phyloP scores from a whole-genome alignment of 2,113 vertebrate genomes.

The Scomber colias region DNA sequence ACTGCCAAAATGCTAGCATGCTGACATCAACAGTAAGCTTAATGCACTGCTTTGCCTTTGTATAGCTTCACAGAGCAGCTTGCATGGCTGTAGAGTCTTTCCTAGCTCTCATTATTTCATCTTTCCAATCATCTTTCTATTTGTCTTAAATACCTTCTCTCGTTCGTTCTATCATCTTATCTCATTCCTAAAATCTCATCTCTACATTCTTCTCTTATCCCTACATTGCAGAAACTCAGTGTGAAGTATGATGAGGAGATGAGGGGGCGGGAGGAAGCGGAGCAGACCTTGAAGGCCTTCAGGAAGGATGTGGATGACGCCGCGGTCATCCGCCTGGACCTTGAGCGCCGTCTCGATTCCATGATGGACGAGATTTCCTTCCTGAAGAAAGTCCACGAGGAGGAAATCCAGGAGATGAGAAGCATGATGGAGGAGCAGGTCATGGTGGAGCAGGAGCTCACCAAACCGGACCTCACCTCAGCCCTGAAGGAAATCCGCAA shows the following conservation, averaged over 20 bases:
- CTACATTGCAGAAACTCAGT: conserved; percentile 77
- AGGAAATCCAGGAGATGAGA: conserved; percentile 89
- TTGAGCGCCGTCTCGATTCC: conserved; percentile 89
- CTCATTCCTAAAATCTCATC: too few species aligned
- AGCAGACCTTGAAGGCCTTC: conserved; percentile 84
- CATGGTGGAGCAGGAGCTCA: conserved; percentile 82
- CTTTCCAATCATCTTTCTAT: too few species aligned
- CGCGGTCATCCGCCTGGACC: conserved; percentile 82
- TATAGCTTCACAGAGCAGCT: too few species aligned
- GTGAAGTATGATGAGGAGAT: conserved; percentile 83
- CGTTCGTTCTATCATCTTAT: too few species aligned
- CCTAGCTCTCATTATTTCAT: too few species aligned
- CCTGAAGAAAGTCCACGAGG: conserved; percentile 88
- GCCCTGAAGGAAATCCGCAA: conserved; percentile 91
- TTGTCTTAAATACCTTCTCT: too few species aligned
- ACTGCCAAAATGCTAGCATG: too few species aligned
- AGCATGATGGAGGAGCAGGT: conserved; percentile 86
- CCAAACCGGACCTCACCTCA: conserved; percentile 89
- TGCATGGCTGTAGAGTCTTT: too few species aligned
- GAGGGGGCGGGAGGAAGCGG: conserved; percentile 82
- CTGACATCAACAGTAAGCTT: too few species aligned
- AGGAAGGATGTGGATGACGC: conserved; percentile 89
- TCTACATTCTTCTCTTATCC: neutral
- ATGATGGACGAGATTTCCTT: conserved; percentile 89
- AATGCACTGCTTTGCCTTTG: too few species aligned